These are phyloP conservation scores for Xestia sexstrigata DNA, from an alignment of 2,888 invertebrate species.

Conservation along the genomic window DNA sequence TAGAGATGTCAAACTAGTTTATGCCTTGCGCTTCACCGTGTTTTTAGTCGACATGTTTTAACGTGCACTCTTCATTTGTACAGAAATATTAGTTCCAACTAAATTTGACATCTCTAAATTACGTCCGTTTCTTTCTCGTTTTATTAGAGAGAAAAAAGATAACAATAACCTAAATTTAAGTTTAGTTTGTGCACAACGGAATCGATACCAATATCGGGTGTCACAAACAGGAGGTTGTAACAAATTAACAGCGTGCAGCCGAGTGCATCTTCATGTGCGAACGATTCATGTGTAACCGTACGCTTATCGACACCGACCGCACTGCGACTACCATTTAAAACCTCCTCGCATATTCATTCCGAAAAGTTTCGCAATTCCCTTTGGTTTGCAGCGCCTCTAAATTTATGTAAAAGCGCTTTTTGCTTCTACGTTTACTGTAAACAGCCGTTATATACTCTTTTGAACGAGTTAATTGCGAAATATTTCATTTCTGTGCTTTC, in stretches of 20 bases:
- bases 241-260: constrained; percentile 60
- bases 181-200: too few species aligned
- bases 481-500: constrained; percentile 52
- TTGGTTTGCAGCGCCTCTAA: constrained; percentile 78
- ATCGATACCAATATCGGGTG: constrained; percentile 48
- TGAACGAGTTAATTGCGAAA: constrained; percentile 60
- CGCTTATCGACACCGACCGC: constrained; percentile 67
- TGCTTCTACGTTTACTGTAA: constrained; percentile 64
- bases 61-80: too few species aligned
- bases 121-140: too few species aligned
- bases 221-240: constrained; percentile 53
- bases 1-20: too few species aligned
- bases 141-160: too few species aligned
- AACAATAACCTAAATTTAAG: too few species aligned
- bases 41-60: too few species aligned
- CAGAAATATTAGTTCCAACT: too few species aligned
- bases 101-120: too few species aligned
- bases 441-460: constrained; percentile 49
- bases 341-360: constrained; percentile 82
- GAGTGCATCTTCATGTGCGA: constrained; percentile 55
- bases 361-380: constrained; percentile 83
- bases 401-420: constrained; percentile 77
- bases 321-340: constrained; percentile 73
- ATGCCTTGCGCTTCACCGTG: too few species aligned
- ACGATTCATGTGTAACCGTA: constrained; percentile 47